phyloP scores from a whole-genome alignment of 2,888 invertebrate genomes.

The Gisinianus flammeolus region DNA sequence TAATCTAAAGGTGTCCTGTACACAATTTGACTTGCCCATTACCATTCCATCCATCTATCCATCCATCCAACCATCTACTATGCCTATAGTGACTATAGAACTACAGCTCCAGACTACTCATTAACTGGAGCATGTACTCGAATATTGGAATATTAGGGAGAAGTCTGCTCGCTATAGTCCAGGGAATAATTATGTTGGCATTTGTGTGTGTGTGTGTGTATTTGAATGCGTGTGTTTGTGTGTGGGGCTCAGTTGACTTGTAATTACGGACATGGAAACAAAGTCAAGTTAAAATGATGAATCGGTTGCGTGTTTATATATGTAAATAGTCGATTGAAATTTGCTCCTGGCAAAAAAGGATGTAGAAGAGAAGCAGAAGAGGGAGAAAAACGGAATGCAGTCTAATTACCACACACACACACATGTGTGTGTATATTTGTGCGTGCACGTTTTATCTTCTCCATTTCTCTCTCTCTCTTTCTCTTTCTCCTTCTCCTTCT shows the following conservation, averaged over 20 bases:
- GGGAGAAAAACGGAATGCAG: constrained; percentile 9
- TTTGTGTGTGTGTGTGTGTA: constrained; percentile 9
- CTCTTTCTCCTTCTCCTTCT: not conserved
- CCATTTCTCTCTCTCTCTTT: not conserved
- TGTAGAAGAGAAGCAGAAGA: not conserved
- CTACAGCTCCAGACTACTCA: too few species aligned
- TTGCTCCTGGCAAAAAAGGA: constrained; percentile 26
- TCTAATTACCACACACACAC: constrained; percentile 16
- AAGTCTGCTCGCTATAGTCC: not conserved
- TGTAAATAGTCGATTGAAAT: constrained; percentile 41
- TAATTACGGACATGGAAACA: constrained; percentile 37
- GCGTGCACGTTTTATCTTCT: not conserved
- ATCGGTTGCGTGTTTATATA: constrained; percentile 40
- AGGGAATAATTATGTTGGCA: constrained; percentile 30
- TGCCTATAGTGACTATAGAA: too few species aligned
- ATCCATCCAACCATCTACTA: too few species aligned
- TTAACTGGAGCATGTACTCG: too few species aligned
- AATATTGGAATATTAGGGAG: too few species aligned
- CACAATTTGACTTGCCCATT: too few species aligned
- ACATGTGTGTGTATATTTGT: not conserved
- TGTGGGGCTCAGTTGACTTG: constrained; percentile 32
- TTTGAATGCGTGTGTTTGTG: not conserved
- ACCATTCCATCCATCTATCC: too few species aligned
- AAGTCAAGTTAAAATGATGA: constrained; percentile 38
- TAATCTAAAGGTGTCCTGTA: not conserved